phyloP scores from a whole-genome alignment of 2,888 invertebrate species.

The Lapara coniferarum region DNA sequence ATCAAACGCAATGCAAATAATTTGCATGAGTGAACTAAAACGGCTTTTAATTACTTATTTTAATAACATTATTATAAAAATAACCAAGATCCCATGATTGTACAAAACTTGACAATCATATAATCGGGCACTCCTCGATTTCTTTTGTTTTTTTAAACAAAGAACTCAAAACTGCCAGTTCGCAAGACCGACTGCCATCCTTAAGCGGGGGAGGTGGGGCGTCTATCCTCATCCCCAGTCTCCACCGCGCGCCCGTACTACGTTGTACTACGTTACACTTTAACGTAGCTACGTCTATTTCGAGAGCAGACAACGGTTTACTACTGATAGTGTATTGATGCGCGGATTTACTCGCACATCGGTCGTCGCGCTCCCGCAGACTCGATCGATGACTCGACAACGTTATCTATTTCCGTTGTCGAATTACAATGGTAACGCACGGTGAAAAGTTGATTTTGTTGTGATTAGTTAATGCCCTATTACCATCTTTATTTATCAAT shows the following conservation, averaged over 20 bases:
- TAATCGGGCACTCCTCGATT: not conserved
- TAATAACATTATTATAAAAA: not conserved
- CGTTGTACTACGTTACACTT: slow-evolving; percentile 60
- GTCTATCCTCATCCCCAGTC: slow-evolving; percentile 27
- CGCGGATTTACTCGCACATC: slow-evolving; percentile 9
- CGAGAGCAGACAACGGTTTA: slow-evolving; percentile 53
- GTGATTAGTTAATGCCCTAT: not conserved
- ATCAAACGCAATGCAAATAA: not conserved
- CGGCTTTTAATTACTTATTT: not conserved
- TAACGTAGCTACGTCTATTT: slow-evolving; percentile 60
- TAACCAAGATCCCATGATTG: no score
- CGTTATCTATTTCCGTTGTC: slow-evolving; percentile 8
- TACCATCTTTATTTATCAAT: not conserved
- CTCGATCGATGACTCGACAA: slow-evolving; percentile 19
- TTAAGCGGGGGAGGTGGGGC: not conserved
- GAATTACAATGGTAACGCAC: slow-evolving; percentile 7
- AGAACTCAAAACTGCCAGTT: not conserved
- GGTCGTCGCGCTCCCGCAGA: not conserved
- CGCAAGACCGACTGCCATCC: not conserved
- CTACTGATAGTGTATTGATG: slow-evolving; percentile 46
- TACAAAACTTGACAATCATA: not conserved
- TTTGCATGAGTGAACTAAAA: not conserved
- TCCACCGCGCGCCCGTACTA: slow-evolving; percentile 50
- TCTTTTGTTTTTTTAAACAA: not conserved
- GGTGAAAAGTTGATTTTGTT: not conserved